phyloP scores from a whole-genome alignment of 2,797 vertebrate genomes.

The Gymnothorax reevesii region DNA sequence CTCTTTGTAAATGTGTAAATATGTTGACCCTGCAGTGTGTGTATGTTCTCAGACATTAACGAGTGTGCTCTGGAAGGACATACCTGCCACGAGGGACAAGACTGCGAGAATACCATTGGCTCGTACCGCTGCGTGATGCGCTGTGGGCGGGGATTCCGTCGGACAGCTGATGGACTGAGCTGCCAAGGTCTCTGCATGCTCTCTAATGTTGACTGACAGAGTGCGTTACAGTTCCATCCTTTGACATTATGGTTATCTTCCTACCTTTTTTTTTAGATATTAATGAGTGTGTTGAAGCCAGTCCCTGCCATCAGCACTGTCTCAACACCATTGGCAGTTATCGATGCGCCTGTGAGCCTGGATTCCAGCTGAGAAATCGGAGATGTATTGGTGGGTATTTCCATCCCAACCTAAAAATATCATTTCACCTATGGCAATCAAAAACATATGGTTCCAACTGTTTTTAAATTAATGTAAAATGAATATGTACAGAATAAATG shows the following conservation, averaged over 20 bases:
- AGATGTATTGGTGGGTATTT: constrained; percentile 84
- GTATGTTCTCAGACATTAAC: constrained; percentile 79
- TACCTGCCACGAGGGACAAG: constrained; percentile 78
- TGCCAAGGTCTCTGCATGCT: constrained; percentile 78
- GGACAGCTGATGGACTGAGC: constrained; percentile 80
- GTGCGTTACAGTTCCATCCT: neutral
- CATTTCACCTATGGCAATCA: neutral
- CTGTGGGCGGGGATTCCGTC: constrained; percentile 85
- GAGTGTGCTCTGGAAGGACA: constrained; percentile 83
- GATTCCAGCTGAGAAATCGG: constrained; percentile 88
- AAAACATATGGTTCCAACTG: neutral
- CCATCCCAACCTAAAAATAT: neutral
- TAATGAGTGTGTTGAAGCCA: constrained; percentile 92
- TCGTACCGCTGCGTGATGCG: constrained; percentile 84
- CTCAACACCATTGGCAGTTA: constrained; percentile 93
- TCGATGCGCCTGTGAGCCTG: constrained; percentile 91
- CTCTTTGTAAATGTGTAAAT: neutral
- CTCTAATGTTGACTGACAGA: neutral
- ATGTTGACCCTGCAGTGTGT: neutral
- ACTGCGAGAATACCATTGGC: constrained; percentile 89
- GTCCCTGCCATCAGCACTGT: constrained; percentile 88
- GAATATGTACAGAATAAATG: neutral
- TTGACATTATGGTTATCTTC: constrained; percentile 18
- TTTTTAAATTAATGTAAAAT: neutral
- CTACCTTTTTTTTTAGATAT: constrained; percentile 73